Base-by-base conservation (phyloP, 2,113 vertebrate genomes). In the Xiphias gladius region DNA sequence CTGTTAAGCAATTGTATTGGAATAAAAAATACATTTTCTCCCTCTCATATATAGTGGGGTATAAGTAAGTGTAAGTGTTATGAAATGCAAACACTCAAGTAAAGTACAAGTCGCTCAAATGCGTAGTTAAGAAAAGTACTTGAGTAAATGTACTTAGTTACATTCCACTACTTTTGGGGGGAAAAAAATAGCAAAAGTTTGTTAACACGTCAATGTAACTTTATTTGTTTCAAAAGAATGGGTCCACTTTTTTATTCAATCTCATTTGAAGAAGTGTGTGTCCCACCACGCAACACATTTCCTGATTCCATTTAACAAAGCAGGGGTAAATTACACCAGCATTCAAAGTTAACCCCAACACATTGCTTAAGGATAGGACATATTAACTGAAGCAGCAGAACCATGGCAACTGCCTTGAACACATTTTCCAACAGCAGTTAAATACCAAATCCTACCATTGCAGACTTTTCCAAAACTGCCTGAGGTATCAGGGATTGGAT, bases 271-370 rank as follows among this genome's bases (percentile, higher is more conserved):
- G 12, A 64, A 28, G 13, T 39, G 58, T 37, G 58, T 66, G 59
- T 48, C 39, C 17, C 0, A 71, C 6, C 22, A 55, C 17, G 54
- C n/a, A 58, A 32, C 12, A 43, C n/a, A 37, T 41, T 62, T 67
- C 22, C 24, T 22, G 11, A 48, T 58, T 59, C 58, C 17, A 67
- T 26, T 55, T 2, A 61, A 69, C n/a, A 79, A 68, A 73, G 22
- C 28, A 41, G n/a, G 0, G 24, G 9, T 50, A 30, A 62, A 54
- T 55, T 20, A 28, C 26, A 35, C 13, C 10, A 14, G 16, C 22
- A 39, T 66, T 61, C 30, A 17, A 48, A 20, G 22, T 20, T 41
- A 77, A 13, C 16, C 17, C 8, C 22, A 12, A 55, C 13, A 39
- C 55, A 70, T 9, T 32, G 24, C 17, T 13, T 57, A 57, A 5